Evolutionary conservation across 2,797 vertebrate species (phyloP), one percentile per base, ranked within the genome.

Genomic region (Hapalemur alaotrensis): DNA sequence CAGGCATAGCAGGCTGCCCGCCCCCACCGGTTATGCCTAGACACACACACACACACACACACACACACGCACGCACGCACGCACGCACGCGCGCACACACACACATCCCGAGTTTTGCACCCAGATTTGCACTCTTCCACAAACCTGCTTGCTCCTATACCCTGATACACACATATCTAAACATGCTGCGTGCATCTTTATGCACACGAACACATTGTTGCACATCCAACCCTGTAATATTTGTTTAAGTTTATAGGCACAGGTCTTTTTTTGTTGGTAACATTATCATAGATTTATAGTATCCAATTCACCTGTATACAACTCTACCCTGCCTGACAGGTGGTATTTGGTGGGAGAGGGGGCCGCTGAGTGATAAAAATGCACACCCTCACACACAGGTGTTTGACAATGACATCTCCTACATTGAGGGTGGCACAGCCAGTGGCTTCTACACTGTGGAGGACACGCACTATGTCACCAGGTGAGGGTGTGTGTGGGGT

Each of bases 391-490:
- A 2, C 91, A 32, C 4, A 20, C 43, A 99, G 99, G 99, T 99
- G 30, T 99, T 99, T 15, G 99, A 99, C 97, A 99, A 99, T 0
- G 99, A 99, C 96, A 99, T 99, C 93, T 99, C 99, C 83, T 99
- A 99, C 98, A 99, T 99, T 0, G 99, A 99, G 98, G 99, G 99
- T 20, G 99, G 99, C 43, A 99, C 99, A 0, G 98, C 99, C 96
- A 99, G 99, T 0, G 99, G 99, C 43, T 99, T 99, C 98, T 99
- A 99, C 98, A 99, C 99, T 0, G 99, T 99, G 0, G 99, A 99
- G 97, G 99, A 99, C 96, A 98, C 99, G 0, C 98, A 99, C 7
- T 99, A 99, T 0, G 1, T 99, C 93, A 98, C 99, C 98, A 99
- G 99, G 99, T 99, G 97, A 97, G 89, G 43, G 5, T 1, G 2